phyloP scores from a whole-genome alignment of 2,113 vertebrate genomes.

The Macquaria australasica region DNA sequence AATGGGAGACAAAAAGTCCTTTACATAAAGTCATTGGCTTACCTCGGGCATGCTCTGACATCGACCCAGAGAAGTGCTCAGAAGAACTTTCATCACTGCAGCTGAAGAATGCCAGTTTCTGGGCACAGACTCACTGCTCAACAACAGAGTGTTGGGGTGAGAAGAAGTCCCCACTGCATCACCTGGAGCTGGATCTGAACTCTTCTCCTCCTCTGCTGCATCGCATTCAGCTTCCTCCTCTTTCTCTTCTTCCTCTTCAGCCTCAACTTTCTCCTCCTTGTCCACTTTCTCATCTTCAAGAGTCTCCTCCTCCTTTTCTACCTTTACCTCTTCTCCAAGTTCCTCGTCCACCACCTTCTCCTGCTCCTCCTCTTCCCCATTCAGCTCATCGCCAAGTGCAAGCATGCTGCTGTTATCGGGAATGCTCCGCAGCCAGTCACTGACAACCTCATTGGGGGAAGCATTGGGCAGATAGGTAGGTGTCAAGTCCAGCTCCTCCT shows the following conservation, averaged over 20 bases:
- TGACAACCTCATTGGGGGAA: constrained; percentile 90
- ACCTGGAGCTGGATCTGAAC: constrained; percentile 28
- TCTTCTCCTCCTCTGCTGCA: constrained; percentile 25
- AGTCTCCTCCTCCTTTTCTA: constrained; percentile 19
- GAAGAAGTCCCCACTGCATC: not conserved
- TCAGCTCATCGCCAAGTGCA: constrained; percentile 75
- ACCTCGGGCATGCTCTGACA: constrained; percentile 88
- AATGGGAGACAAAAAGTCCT: not conserved
- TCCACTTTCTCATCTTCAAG: constrained; percentile 27
- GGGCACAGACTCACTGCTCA: constrained; percentile 65
- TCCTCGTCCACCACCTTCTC: constrained; percentile 38
- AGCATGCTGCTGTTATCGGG: constrained; percentile 83
- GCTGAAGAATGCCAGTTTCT: constrained; percentile 80
- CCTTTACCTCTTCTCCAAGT: constrained; percentile 28
- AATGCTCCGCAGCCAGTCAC: constrained; percentile 92
- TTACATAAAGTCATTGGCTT: not conserved
- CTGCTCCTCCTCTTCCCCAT: constrained; percentile 15
- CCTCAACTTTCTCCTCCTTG: not conserved
- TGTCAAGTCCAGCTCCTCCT: constrained; percentile 38
- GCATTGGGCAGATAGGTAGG: constrained; percentile 88
- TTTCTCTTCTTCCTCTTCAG: constrained; percentile 51
- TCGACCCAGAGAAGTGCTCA: constrained; percentile 84
- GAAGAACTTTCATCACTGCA: constrained; percentile 90
- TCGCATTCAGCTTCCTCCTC: constrained; percentile 2
- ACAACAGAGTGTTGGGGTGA: not conserved